Evolutionary conservation across 2,888 invertebrate species (phyloP).

Genomic region (Unio delphinus): DNA sequence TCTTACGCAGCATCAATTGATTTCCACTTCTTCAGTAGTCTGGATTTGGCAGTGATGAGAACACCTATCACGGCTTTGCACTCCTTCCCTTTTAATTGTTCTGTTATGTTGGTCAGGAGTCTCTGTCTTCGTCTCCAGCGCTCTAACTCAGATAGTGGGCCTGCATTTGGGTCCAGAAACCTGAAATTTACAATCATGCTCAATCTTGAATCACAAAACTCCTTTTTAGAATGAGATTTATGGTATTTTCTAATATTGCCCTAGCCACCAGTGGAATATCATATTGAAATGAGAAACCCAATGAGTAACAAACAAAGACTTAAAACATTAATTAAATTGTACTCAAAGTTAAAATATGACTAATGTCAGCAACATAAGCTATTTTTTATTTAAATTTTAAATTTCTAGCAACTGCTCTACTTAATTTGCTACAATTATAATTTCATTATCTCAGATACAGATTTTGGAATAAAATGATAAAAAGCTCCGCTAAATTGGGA

Average conservation of each 20-base stretch:
- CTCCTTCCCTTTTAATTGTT: constrained; percentile 71
- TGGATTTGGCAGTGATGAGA: constrained; percentile 70
- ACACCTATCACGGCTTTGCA: constrained; percentile 70
- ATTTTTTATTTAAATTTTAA: too few species aligned
- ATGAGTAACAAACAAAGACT: constrained; percentile 1
- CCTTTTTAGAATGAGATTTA: neutral
- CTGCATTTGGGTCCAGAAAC: constrained; percentile 67
- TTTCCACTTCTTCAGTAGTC: constrained; percentile 71
- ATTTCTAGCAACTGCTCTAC: too few species aligned
- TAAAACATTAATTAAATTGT: neutral
- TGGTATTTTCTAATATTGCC: too few species aligned
- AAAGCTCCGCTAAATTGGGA: too few species aligned
- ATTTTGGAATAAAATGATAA: too few species aligned
- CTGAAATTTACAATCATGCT: constrained; percentile 26
- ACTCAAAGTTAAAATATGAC: neutral
- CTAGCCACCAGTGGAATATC: too few species aligned
- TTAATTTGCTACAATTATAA: too few species aligned
- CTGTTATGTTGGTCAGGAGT: constrained; percentile 68
- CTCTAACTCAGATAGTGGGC: constrained; percentile 69
- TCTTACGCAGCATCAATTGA: constrained; percentile 67
- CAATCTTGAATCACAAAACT: neutral
- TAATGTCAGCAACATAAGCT: too few species aligned
- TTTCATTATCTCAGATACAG: too few species aligned
- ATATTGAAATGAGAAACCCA: neutral
- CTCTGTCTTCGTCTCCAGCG: constrained; percentile 69